These are phyloP conservation scores for Mesopsocus fuscifrons DNA, from an alignment of 2,888 invertebrate species.

Conservation along the genomic window DNA sequence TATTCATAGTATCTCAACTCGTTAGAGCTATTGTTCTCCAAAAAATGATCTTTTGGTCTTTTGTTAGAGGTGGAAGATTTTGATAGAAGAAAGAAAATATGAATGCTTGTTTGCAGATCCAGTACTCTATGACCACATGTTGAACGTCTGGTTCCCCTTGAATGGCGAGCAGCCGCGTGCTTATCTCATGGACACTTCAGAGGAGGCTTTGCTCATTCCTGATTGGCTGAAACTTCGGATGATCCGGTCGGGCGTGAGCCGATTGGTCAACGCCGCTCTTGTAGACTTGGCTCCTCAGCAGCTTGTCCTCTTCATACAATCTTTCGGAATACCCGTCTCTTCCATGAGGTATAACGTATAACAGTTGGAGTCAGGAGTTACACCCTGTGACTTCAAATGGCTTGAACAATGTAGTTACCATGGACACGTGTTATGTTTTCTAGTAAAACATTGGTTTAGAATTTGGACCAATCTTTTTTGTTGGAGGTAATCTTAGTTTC, in stretches of 20 bases:
- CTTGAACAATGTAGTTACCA: background rate
- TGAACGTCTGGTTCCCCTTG: conserved; percentile 75
- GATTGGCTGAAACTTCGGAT: conserved; percentile 85
- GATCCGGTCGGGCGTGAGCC: conserved; percentile 57
- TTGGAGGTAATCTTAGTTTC: no score
- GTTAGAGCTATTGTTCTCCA: no score
- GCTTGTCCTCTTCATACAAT: conserved; percentile 82
- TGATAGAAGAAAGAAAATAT: no score
- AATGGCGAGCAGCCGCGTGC: conserved; percentile 55
- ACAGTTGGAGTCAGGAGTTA: conserved; percentile 9
- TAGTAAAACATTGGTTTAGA: no score
- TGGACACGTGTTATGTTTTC: background rate
- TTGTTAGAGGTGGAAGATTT: no score
- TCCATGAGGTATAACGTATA: conserved; percentile 48
- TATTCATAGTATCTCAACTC: background rate
- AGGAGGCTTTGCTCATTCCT: conserved; percentile 66
- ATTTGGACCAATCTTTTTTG: background rate
- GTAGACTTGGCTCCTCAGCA: conserved; percentile 73
- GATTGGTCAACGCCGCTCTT: conserved; percentile 70
- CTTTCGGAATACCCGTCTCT: conserved; percentile 82
- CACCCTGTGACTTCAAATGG: background rate
- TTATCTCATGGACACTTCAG: conserved; percentile 57
- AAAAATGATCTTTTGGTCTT: no score
- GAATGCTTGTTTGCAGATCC: conserved; percentile 18
- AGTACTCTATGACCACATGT: conserved; percentile 32